Conservation (phyloP, 1,140 invertebrate genomes). For the Myzus persicae region DNA sequence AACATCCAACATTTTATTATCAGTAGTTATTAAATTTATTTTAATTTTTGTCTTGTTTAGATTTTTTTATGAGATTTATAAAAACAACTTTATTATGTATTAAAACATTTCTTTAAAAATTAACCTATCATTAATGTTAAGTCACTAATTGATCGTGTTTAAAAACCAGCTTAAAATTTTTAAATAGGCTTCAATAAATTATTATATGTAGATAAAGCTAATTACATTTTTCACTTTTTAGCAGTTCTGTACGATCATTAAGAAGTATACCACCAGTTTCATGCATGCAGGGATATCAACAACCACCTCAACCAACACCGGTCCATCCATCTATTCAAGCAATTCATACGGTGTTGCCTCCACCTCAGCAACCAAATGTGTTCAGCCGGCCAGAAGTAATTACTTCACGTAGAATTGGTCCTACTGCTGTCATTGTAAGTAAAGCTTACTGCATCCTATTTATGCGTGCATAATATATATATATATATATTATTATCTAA, state of each 20-base stretch:
- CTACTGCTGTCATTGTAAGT: conserved; percentile 55
- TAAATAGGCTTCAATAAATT: not conserved
- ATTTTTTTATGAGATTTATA: not conserved
- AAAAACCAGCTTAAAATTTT: not conserved
- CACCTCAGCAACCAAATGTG: conserved; percentile 65
- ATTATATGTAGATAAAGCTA: not conserved
- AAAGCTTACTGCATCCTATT: not conserved
- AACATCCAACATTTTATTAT: not conserved
- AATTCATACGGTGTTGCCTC: conserved; percentile 60
- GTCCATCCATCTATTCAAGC: conserved; percentile 53
- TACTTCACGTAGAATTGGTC: conserved; percentile 61
- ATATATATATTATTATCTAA: too few species aligned
- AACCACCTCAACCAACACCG: conserved; percentile 43
- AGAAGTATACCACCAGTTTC: conserved; percentile 39
- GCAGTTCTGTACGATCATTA: conserved; percentile 32
- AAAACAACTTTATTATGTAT: not conserved
- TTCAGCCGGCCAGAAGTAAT: conserved; percentile 67
- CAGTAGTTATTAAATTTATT: not conserved
- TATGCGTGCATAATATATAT: too few species aligned
- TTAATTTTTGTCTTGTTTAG: not conserved
- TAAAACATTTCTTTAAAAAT: too few species aligned
- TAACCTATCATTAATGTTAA: not conserved
- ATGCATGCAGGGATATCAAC: conserved; percentile 56
- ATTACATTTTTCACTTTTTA: not conserved
- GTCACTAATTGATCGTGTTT: not conserved